Base-by-base conservation (phyloP, 2,113 vertebrate genomes). In the Lucifuga dentata region DNA sequence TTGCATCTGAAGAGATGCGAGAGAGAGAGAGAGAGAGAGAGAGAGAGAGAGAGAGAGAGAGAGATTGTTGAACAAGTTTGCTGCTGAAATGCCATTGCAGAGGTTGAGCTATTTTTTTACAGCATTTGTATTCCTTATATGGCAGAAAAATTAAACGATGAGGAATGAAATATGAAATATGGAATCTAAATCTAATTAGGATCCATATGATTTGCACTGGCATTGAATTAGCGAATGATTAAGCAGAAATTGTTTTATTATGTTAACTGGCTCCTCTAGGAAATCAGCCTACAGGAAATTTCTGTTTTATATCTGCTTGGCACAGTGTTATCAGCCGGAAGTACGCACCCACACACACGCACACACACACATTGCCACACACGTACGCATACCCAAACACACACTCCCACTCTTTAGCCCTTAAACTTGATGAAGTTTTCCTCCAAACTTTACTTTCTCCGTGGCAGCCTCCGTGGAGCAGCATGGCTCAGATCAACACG, bases 261-360 rank as follows among this genome's bases (percentile, higher is more conserved):
- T 0, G 2, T 7, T 16, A 8, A 1, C 5, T 1, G 21, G 3
- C 24, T 12, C 24, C 6, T 15, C 5, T 23, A 48, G 46, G 80
- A 75, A 77, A 81, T 67, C n/a, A n/a, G n/a, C n/a, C n/a, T 41
- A 41, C 2, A 33, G 40, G 3, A 11, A 53, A 46, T 60, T 66
- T 66, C 7, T 48, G 12, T 60, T 72, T 26, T 29, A n/a, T 24
- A 4, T 7, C 19, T 13, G n/a, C 32, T 15, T 3, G 29, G 3
- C 24, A 33, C 11, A 0, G 20, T 13, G 40, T 81, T 81, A 88
- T 88, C 74, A 66, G 44, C 66, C 76, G 88, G 88, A 89, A 91
- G 87, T 81, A 32, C 86, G 46, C 84, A 36, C 76, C 68, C 76
- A 21, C 56, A 1, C 65, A 1, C 49, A 43, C 49, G 3, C 48